Evolutionary conservation across 2,888 invertebrate species (phyloP), one percentile per base, ranked within the genome.

Genomic region (Labia minor): DNA sequence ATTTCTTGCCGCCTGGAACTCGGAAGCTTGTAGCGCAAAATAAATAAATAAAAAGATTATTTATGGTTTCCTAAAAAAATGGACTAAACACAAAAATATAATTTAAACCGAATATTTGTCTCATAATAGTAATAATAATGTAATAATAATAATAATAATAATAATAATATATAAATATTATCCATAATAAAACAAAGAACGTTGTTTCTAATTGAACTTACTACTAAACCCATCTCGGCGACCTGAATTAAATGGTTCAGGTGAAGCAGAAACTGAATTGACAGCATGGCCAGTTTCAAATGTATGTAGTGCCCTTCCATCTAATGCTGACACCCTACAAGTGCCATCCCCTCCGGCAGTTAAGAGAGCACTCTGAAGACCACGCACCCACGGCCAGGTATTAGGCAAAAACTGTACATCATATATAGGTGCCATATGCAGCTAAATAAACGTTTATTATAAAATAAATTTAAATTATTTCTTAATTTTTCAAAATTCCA

Each of bases 311-410:
- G 77, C 75, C 37, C 78, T 75, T 2, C 79, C 79, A 72, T 79
- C 79, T 33, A 78, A 72, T 2, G 79, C 78, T 14, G 77, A 76
- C 16, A 79, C 76, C 72, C 79, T 80, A 70, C 78, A 77, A 16
- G 77, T 76, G 11, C 80, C 80, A 72, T 79, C 78, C 64, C 73
- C 72, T 20, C 77, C 77, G 37, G 77, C 78, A 4, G 79, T 78
- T 37, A 80, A 69, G 21, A 78, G 71, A 37, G 76, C 76, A 63
- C 76, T 77, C 69, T 77, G 76, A 69, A 77, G 76, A 18, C 75
- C 75, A 49, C 74, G 71, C 19, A 74, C 75, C 78, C 79, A 80
- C 63, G 80, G 80, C 80, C 80, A 80, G 14, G 79, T 78, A 10
- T 76, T 75, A 69, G 78, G 76, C 70, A 80, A 73, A 74, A 80